phyloP scores from a whole-genome alignment of 2,113 vertebrate genomes.

The Hypomesus transpacificus region DNA sequence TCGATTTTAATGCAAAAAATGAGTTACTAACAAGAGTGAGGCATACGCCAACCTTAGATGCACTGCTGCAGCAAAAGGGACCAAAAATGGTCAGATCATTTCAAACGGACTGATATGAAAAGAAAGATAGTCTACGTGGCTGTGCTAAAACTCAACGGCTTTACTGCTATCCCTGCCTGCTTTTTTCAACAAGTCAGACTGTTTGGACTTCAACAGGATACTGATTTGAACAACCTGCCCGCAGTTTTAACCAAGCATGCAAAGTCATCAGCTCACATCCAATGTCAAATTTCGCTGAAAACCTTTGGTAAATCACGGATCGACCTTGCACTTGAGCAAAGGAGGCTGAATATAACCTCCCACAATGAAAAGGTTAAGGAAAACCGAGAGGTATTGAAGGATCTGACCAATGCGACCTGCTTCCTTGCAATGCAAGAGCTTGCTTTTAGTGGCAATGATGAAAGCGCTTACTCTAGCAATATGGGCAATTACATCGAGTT shows the following conservation, averaged over 20 bases:
- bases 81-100: not conserved
- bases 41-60: not conserved
- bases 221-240: not conserved
- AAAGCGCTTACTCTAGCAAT: not conserved
- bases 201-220: not conserved
- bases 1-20: no score
- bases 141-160: not conserved
- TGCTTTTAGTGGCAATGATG: not conserved
- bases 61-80: not conserved
- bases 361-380: not conserved
- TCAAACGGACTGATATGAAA: not conserved
- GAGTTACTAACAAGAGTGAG: no score
- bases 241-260: not conserved
- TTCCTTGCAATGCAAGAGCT: not conserved
- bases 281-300: no score
- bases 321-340: not conserved
- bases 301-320: no score
- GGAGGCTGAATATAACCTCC: not conserved
- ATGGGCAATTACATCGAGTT: not conserved
- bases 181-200: not conserved
- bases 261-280: not conserved
- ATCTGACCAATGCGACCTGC: not conserved
- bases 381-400: not conserved
- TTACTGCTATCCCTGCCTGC: not conserved
- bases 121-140: not conserved